Evolutionary conservation across 2,797 vertebrate species (phyloP).

Genomic region (Acanthurus tractus): DNA sequence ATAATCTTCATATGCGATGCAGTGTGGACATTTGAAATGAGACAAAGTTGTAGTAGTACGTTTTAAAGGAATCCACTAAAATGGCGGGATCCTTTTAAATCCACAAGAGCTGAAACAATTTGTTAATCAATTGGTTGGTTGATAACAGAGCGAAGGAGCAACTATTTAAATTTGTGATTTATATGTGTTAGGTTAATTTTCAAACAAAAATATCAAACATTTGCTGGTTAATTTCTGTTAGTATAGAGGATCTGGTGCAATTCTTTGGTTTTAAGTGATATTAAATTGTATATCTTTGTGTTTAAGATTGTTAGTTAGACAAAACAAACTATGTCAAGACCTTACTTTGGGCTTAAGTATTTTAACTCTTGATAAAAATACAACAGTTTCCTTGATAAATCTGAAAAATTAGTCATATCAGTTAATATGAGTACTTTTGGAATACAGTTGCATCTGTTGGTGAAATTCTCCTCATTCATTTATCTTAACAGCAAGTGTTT

Average conservation of each 20-base stretch:
- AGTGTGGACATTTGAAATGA: background rate
- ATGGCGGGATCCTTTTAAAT: background rate
- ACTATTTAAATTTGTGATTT: background rate
- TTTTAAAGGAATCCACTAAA: background rate
- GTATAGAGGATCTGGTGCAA: background rate
- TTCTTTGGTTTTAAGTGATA: background rate
- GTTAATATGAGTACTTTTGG: background rate
- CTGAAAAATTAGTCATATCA: background rate
- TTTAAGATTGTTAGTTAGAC: background rate
- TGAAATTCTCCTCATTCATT: background rate
- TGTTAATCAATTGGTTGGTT: background rate
- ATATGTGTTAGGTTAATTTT: background rate
- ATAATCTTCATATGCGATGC: background rate
- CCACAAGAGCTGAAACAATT: background rate
- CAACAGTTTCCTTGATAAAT: background rate
- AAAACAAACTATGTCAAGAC: background rate
- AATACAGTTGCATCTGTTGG: background rate
- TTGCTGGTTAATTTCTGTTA: background rate
- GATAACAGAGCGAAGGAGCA: background rate
- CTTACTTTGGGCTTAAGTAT: background rate
- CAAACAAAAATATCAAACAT: background rate
- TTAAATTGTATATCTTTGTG: slow-evolving; percentile 4
- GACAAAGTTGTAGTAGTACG: background rate
- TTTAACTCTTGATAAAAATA: no score
- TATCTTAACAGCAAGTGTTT: background rate